phyloP scores from a whole-genome alignment of 2,888 invertebrate genomes.

The Smittia sp. region DNA sequence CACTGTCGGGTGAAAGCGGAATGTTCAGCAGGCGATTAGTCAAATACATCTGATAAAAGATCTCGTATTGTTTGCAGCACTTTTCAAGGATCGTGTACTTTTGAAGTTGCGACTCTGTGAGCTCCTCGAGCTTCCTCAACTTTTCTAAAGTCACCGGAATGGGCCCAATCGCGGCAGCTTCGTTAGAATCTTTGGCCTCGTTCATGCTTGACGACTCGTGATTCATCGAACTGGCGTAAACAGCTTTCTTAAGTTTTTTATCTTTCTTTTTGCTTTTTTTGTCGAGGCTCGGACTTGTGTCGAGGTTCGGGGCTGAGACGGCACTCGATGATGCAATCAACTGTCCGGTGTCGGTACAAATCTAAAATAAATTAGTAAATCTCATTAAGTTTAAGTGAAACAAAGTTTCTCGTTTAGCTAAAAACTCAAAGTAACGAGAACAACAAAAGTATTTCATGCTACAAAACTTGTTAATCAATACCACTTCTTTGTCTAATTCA shows the following conservation, averaged over 20 bases:
- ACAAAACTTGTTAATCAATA: slow-evolving; percentile 39
- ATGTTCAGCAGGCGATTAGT: slow-evolving; percentile 43
- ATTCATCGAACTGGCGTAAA: neutral
- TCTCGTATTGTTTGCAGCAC: slow-evolving; percentile 59
- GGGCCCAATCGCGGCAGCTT: neutral
- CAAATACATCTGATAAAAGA: slow-evolving; percentile 54
- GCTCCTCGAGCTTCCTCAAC: neutral
- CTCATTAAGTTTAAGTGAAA: neutral
- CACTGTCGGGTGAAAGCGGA: neutral
- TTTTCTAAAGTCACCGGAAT: neutral
- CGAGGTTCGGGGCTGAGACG: slow-evolving; percentile 50
- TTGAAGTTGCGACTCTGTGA: slow-evolving; percentile 43
- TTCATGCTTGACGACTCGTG: slow-evolving; percentile 12
- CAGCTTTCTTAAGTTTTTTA: slow-evolving; percentile 39
- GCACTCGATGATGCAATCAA: slow-evolving; percentile 49
- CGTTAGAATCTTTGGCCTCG: neutral
- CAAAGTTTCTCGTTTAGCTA: neutral
- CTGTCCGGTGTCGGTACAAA: slow-evolving; percentile 51
- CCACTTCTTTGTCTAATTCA: slow-evolving; percentile 57
- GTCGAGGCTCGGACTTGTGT: too few species aligned
- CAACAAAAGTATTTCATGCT: neutral
- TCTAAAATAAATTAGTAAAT: slow-evolving; percentile 45
- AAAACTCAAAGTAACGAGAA: neutral
- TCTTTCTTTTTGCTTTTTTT: slow-evolving; percentile 44
- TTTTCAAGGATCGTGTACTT: slow-evolving; percentile 58